Evolutionary conservation across 37 sponge, comb jelly and placozoan genomes (phyloP), one percentile per base, ranked within the genome.

Genomic region (Haliclona indistincta): DNA sequence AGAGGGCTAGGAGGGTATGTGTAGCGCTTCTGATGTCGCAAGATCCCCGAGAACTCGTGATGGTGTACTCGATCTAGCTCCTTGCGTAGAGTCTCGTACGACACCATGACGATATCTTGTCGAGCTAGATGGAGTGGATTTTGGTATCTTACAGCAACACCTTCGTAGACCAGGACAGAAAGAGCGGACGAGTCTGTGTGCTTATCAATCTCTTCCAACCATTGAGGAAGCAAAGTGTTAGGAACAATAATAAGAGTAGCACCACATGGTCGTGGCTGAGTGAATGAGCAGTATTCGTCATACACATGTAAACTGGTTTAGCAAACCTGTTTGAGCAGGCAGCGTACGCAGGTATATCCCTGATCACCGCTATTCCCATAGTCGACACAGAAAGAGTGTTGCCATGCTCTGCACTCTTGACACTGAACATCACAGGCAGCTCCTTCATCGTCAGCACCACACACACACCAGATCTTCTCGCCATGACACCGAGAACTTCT

Each of bases 181-280:
- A 90, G 54, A 29, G 68, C 56, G 17, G 61, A 80, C 8, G 73
- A 75, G 4, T 40, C 38, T 1, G 80, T 88, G 77, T 94, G 94
- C 44, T 82, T 81, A 54, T 73, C 35, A 15, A 94, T 86, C 64
- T 94, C 94, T 1, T 85, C 83, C 43, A 70, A 28, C 94, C 94
- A 94, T 73, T 94, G 94, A 54, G 67, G 47, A 35, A 70, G 79
- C 6, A 94, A 86, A 19, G 87, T 43, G 45, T 63, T 13, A 25
- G 94, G 94, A n/a, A 79, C 86, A 8, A 94, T 56, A 6, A 94
- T 81, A 11, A 94, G 81, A 35, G 94, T 94, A 7, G 87, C 47
- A 23, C 66, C 64, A 76, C 75, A 77, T 1, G 77, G 42, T 1
- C 86, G 52, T 3, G 91, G 90, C 81, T 89, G 38, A 25, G 22